Conservation (phyloP, 1,140 invertebrate genomes). For the Macrotrachela quadricornifera region DNA sequence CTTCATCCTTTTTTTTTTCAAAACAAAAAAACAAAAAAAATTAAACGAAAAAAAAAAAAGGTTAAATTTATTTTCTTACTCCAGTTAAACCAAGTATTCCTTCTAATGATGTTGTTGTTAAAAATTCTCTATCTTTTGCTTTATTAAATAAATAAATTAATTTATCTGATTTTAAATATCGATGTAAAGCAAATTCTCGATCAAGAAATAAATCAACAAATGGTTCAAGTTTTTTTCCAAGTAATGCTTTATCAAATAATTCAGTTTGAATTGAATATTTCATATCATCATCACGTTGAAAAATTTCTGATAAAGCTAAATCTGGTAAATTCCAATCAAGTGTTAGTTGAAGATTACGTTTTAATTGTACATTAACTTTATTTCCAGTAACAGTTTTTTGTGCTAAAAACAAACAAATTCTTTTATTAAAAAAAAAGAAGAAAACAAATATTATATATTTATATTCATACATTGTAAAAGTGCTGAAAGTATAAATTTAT, state of each 20-base stretch:
- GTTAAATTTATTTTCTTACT: too few relatives aligned
- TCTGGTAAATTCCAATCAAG: conserved; percentile 32
- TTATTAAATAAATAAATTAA: conserved; percentile 25
- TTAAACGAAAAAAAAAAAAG: too few relatives aligned
- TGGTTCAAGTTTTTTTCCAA: conserved; percentile 25
- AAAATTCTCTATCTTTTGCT: conserved; percentile 28
- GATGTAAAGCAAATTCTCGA: conserved; percentile 26
- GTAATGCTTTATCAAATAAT: conserved; percentile 28
- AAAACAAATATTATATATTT: too few relatives aligned
- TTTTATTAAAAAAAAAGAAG: neutral
- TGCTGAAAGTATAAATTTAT: conserved; percentile 16
- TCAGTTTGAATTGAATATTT: conserved; percentile 19
- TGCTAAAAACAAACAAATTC: neutral
- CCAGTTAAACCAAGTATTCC: conserved; percentile 21
- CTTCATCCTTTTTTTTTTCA: neutral
- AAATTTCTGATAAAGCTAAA: conserved; percentile 26
- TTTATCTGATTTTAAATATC: conserved; percentile 23
- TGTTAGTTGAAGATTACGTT: conserved; percentile 28
- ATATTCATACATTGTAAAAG: conserved; percentile 15
- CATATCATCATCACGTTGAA: conserved; percentile 26
- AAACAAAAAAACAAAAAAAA: neutral
- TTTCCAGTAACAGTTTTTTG: conserved; percentile 3
- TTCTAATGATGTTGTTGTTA: conserved; percentile 25
- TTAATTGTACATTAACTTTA: conserved; percentile 16
- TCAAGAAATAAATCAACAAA: conserved; percentile 32